Evolutionary conservation across 1,140 invertebrate species (phyloP), one percentile per base, ranked within the genome.

Genomic region (Chironomus tepperi): DNA sequence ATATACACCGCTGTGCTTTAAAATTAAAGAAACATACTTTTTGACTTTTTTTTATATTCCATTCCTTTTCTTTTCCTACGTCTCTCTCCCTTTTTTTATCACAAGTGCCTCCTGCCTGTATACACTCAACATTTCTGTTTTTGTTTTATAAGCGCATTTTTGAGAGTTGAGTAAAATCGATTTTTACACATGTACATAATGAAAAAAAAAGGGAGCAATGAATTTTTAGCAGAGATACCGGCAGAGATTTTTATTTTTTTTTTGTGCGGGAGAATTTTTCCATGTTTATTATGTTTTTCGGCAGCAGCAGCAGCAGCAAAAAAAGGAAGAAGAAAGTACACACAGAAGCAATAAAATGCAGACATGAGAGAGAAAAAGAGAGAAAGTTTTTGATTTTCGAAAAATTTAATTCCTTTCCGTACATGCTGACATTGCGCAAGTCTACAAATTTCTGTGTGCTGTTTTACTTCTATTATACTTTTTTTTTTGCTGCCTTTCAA

Each of bases 371-470:
- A 57, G 10, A 15, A 57, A 34, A 34, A 34, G 9, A 15, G 10
- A 57, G 43, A 57, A 15, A n/a, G 10, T 15, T 57, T 57, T 47
- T 57, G 47, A 57, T 57, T 57, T 47, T 57, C 47, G 47, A 57
- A 57, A 57, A 57, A 57, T 12, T 12, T 47, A 47, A 57, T n/a
- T 57, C 47, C n/a, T 57, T 57, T 57, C n/a, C 1, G 47, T 15
- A 47, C 3, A 8, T 70, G 16, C 3, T 18, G 9, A 8, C 18
- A 70, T 19, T 70, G 65, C 65, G 65, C 65, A 70, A 18, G 65
- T 70, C 19, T 70, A 18, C 18, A 70, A 18, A 70, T 70, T n/a
- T 70, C n/a, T 70, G 18, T 70, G 65, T 70, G 65, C 9, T 57
- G 24, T 34, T 34, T 34, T 34, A 34, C 24, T 34, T 34, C 24